Base-by-base conservation (phyloP, 2,888 invertebrate species). In the Lydus trimaculatus region DNA sequence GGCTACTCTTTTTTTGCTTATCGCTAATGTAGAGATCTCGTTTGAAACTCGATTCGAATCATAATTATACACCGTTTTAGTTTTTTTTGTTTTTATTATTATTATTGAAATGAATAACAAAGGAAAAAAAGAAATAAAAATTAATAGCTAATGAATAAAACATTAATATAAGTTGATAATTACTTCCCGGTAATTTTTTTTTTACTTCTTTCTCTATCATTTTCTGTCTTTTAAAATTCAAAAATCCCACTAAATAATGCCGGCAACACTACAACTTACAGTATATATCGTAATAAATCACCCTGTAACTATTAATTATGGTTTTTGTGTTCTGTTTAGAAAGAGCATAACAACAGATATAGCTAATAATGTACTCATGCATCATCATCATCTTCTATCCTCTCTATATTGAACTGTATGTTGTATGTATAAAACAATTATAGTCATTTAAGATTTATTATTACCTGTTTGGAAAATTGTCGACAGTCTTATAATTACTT, bases 341-440 rank as follows among this genome's bases (percentile, higher is more conserved):
- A 20, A 3, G 13, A 20, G 2, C 11, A 13, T 56, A 15, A n/a
- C n/a, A 28, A n/a, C n/a, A n/a, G n/a, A n/a, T n/a, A 28, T 56
- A 28, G 23, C 25, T 56, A 56, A 56, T 56, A 56, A 56, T 25
- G 56, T 25, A 56, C 56, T n/a, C n/a, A n/a, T n/a, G n/a, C n/a
- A n/a, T n/a, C 15, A 56, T 25, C 56, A 56, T 56, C 56, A 15
- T 56, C 25, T 17, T 48, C 48, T 33, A 48, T 48, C 48, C n/a
- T 20, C 7, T 36, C n/a, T n/a, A n/a, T n/a, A 48, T 48, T 9
- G 9, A 6, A 5, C 4, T 52, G 4, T 56, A n/a, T n/a, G n/a
- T n/a, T n/a, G n/a, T 56, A 28, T 56, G 25, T 28, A 28, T 56
- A 28, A 56, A 56, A 56, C 56, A 56, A 56, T 56, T 56, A 56